Evolutionary conservation across 2,888 invertebrate species (phyloP), one percentile per base, ranked within the genome.

Genomic region (Trichacis sp.): DNA sequence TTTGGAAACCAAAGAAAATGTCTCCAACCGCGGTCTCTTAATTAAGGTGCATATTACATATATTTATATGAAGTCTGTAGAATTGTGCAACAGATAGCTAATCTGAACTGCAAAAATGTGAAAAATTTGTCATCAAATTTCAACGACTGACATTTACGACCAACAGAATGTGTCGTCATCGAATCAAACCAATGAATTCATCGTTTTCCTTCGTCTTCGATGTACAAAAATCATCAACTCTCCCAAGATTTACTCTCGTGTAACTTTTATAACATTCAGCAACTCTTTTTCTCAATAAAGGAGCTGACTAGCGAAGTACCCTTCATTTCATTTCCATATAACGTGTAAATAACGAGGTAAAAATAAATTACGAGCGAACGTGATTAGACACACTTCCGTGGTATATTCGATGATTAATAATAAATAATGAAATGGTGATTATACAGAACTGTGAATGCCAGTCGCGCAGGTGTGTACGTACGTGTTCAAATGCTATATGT

Each of bases 1-100:
- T 62, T 66, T 53, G 71, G 73, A 76, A n/a, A 70, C 76, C 76
- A 77, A 77, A 77, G 78, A 77, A 74, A 66, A 68, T 50, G 52
- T 67, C 63, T 54, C 53, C 53, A 48, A 40, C 49, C 50, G 58
- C 51, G 62, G 68, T 49, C 61, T 62, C 64, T 45, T 67, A 65
- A 58, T 47, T 54, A 67, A 71, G 57, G 51, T 72, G 70, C n/a
- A n/a, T n/a, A n/a, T n/a, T 72, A 61, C 66, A 69, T 71, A 69
- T 62, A 66, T 62, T 55, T 68, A 70, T 65, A 64, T 65, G 52
- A 70, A 62, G 66, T 66, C 58, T 47, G 59, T 60, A 65, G 45
- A 29, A 14, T 38, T 24, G 45, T 19, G 24, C 20, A 14, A 11
- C 46, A 61, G 40, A 38, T 20, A 36, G 19, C 12, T n/a, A n/a